These are phyloP conservation scores for Myiozetetes cayanensis DNA, from an alignment of 2,113 vertebrate genomes.

Conservation along the genomic window DNA sequence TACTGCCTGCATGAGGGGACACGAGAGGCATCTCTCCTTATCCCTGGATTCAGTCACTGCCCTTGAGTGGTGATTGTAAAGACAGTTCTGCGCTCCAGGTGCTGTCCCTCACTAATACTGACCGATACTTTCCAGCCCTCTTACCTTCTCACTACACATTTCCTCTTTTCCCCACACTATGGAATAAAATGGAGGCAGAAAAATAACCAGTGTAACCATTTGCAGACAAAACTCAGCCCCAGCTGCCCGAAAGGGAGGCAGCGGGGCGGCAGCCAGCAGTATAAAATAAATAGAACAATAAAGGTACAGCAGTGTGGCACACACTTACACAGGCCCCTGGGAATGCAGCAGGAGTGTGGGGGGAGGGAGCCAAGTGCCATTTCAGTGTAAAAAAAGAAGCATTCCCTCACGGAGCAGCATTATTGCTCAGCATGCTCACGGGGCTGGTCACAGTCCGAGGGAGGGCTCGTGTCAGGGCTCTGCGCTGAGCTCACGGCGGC, in stretches of 20 bases:
- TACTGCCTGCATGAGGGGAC: background rate
- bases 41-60: background rate
- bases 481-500: background rate
- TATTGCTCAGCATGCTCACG: conserved; percentile 42
- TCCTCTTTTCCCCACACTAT: background rate
- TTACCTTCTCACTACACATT: background rate
- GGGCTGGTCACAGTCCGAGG: background rate
- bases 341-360: background rate
- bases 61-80: background rate
- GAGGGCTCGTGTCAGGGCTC: conserved; percentile 34
- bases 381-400: conserved; percentile 35
- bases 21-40: background rate
- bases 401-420: background rate
- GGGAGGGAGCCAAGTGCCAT: background rate
- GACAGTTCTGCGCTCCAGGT: background rate
- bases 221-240: background rate
- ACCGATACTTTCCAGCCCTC: background rate
- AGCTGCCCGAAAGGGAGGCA: background rate
- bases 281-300: conserved; percentile 9
- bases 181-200: background rate
- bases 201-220: background rate
- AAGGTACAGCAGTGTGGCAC: background rate
- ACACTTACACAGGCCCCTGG: background rate
- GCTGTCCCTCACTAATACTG: background rate
- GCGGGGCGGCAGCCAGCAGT: background rate